Conservation (phyloP, 2,888 invertebrate species). For the Lithophane socia region DNA sequence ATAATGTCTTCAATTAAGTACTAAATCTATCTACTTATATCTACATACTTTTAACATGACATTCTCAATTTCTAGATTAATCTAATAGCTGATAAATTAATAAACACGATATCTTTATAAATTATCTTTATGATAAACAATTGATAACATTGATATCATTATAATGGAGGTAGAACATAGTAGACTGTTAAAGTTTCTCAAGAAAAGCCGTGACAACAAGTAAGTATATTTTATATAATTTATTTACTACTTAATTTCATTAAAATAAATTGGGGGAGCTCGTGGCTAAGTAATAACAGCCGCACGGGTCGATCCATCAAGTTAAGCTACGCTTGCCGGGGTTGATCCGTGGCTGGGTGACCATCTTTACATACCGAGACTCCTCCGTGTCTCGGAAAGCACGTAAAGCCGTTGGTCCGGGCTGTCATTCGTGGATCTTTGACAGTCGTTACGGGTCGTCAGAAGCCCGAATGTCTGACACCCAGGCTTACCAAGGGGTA, state of each 20-base stretch:
- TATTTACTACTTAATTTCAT: background rate
- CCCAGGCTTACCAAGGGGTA: no score
- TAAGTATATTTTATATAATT: conserved; percentile 66
- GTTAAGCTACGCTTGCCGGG: no score
- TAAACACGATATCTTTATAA: conserved; percentile 35
- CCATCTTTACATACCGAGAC: no score
- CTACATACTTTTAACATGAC: conserved; percentile 20
- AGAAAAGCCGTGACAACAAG: conserved; percentile 62
- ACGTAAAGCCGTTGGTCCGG: no score
- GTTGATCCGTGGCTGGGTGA: no score
- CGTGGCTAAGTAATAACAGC: no score
- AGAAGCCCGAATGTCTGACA: no score
- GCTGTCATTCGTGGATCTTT: no score
- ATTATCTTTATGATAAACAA: conserved; percentile 69
- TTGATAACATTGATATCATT: conserved; percentile 66
- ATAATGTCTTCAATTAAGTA: no score
- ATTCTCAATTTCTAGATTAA: conserved; percentile 51
- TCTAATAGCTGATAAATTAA: conserved; percentile 48
- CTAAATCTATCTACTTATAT: background rate
- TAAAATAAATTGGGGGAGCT: background rate
- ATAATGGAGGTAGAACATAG: conserved; percentile 76
- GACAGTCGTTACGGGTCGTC: no score
- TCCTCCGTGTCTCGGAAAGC: no score
- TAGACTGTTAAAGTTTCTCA: conserved; percentile 78
- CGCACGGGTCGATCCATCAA: no score